Base-by-base conservation (phyloP, 2,797 vertebrate species). In the Platalea minor region DNA sequence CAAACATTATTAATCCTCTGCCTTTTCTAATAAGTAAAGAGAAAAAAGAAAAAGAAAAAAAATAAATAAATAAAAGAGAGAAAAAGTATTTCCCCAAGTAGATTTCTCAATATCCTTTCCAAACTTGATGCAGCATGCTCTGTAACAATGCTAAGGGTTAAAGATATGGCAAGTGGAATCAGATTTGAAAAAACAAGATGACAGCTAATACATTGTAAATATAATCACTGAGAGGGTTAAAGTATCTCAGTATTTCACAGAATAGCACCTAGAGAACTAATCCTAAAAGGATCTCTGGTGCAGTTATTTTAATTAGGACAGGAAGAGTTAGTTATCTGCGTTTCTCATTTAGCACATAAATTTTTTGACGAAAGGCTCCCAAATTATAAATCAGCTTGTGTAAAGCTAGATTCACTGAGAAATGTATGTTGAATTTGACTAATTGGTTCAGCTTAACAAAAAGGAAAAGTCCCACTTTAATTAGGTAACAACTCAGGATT, bases 31-130 rank as follows among this genome's bases (percentile, higher is more conserved):
- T 29, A 64, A 85, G 7, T 15, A 21, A 63, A 45, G 2, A 17
- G 2, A 9, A 2, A 2, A 20, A 35, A 8, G 1, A 11, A 29
- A 20, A 37, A n/a, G 16, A 6, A 4, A 5, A 13, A 2, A 5
- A 3, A 2, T 1, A 28, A 5, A 24, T 17, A 72, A 21, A 41
- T 11, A 17, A 17, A 53, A 23, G 25, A 13, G 2, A 11, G 53
- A n/a, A 64, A 46, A 1, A 9, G 4, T 51, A 5, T 72, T 81
- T 87, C 4, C 13, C 15, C 17, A 63, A 50, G 35, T 20, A 72
- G 31, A 33, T 37, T 29, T 61, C 28, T 87, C 37, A 39, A 25
- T 33, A 18, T n/a, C 24, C 9, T 0, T 89, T 91, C 25, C 18
- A 90, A 87, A 67, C 3, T 2, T 12, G 5, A 29, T 63, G 24